phyloP scores from a whole-genome alignment of 2,113 vertebrate species.

The Microcebus griseorufus region DNA sequence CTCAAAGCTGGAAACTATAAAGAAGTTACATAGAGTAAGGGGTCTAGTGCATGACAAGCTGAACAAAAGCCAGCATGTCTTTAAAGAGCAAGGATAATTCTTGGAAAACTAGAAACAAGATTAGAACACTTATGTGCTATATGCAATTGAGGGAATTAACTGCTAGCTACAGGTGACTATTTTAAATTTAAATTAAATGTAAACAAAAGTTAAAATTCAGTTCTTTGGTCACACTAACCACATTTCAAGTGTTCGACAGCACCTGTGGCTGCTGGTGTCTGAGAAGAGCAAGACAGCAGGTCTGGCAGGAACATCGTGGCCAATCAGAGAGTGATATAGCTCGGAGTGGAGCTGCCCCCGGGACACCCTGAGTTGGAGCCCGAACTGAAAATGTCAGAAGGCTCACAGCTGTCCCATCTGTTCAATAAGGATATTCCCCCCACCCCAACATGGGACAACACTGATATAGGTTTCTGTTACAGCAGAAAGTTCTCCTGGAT shows the following conservation, averaged over 20 bases:
- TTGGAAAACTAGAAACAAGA: background rate
- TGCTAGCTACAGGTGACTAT: background rate
- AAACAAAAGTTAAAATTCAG: background rate
- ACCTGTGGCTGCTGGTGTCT: background rate
- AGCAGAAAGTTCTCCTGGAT: background rate
- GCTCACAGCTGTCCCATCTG: background rate
- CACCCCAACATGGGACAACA: background rate
- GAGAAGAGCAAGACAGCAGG: background rate
- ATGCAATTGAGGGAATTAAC: background rate
- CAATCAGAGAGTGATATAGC: no score
- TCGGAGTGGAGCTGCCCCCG: background rate
- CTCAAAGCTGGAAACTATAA: slow-evolving; percentile 21
- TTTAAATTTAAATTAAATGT: slow-evolving; percentile 24
- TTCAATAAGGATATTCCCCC: background rate
- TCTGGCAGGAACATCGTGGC: background rate
- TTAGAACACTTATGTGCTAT: background rate
- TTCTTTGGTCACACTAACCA: background rate
- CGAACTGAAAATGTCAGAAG: background rate
- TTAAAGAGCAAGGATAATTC: background rate
- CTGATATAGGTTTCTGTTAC: background rate
- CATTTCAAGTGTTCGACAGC: background rate
- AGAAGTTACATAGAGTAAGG: background rate
- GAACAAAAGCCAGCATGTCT: background rate
- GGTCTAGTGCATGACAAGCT: background rate
- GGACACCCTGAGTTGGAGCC: background rate